These are phyloP conservation scores for Dasysyrphus albostriatus DNA, from an alignment of 2,888 invertebrate genomes.

Conservation along the genomic window DNA sequence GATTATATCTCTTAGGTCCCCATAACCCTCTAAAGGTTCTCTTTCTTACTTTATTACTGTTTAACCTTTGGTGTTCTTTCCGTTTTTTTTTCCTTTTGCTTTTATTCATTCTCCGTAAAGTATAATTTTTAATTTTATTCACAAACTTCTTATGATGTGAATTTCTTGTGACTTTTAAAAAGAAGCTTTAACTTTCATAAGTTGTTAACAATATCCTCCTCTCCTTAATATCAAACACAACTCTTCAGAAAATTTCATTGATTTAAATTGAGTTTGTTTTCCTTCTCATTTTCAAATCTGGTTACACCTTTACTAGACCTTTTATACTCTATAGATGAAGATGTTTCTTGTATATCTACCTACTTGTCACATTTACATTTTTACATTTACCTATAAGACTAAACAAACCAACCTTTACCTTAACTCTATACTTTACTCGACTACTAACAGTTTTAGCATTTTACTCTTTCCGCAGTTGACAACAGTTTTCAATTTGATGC, in stretches of 20 bases:
- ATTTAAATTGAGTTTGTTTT: conserved; percentile 4
- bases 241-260: not conserved
- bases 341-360: not conserved
- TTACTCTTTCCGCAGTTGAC: conserved; percentile 86
- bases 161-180: too few species aligned
- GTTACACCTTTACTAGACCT: not conserved
- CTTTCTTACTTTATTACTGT: too few species aligned
- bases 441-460: conserved; percentile 1
- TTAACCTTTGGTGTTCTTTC: too few species aligned
- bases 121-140: too few species aligned
- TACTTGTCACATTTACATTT: not conserved
- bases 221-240: too few species aligned
- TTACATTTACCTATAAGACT: not conserved
- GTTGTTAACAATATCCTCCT: not conserved
- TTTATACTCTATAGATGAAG: fast-evolving
- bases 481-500: conserved; percentile 91
- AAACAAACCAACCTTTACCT: too few species aligned
- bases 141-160: too few species aligned
- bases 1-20: too few species aligned
- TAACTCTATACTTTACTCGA: not conserved
- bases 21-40: too few species aligned
- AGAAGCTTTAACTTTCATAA: not conserved
- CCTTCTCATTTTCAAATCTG: conserved; percentile 6
- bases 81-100: too few species aligned
- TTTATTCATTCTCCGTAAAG: too few species aligned